Percentiles rank a stretch among this genome's conserved stretches.
Conservation (phyloP, 2,113 vertebrate species). For the Pteropus alecto region DNA sequence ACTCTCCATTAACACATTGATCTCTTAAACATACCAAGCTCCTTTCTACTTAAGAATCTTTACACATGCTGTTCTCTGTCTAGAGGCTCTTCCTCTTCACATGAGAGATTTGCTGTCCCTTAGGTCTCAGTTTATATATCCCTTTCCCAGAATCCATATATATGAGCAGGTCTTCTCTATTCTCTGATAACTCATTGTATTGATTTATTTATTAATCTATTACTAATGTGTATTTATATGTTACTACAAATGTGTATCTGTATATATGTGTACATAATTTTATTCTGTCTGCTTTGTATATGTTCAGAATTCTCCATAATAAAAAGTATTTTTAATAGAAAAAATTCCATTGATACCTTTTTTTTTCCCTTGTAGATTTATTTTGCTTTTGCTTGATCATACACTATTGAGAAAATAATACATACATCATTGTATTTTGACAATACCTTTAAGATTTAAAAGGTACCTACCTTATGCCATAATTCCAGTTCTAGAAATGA, state of each 20-base stretch:
- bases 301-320: not conserved
- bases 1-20: not conserved
- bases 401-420: slow-evolving; percentile 5
- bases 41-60: not conserved
- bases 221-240: not conserved
- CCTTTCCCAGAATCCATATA: not conserved
- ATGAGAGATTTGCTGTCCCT: not conserved
- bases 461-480: not conserved
- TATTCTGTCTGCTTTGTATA: not conserved
- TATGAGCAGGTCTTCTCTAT: not conserved
- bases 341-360: not conserved
- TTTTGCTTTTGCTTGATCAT: not conserved
- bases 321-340: slow-evolving; percentile 1
- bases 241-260: not conserved
- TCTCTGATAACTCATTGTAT: not conserved
- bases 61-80: not conserved
- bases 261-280: not conserved
- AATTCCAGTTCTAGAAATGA: not conserved
- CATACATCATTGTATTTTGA: not conserved
- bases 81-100: not conserved
- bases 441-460: slow-evolving; percentile 29
- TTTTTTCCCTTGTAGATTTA: not conserved
- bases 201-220: not conserved
- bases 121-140: not conserved
- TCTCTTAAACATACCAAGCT: not conserved